Evolutionary conservation across 2,113 vertebrate genomes (phyloP).

Genomic region (Sylvicapra grimmia): DNA sequence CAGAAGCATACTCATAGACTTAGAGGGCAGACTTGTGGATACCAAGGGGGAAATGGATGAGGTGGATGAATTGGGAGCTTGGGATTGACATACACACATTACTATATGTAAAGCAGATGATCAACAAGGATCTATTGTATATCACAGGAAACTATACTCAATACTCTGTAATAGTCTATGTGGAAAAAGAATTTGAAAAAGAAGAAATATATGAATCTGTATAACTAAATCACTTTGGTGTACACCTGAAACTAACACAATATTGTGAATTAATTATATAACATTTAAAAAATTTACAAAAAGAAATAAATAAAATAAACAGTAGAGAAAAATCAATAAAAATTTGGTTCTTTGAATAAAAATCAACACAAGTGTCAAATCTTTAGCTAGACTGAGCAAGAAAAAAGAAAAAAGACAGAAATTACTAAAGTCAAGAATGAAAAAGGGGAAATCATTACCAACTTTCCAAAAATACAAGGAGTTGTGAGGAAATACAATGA

Average conservation of each 20-base stretch:
- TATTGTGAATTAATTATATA: not conserved
- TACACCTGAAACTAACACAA: not conserved
- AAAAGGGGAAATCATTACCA: not conserved
- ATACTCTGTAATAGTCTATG: not conserved
- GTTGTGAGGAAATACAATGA: not conserved
- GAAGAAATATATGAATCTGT: not conserved
- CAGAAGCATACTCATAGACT: not conserved
- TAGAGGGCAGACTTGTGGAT: not conserved
- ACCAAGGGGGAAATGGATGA: not conserved
- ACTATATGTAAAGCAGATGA: not conserved
- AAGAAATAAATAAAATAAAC: not conserved
- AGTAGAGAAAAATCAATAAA: not conserved
- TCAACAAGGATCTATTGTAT: not conserved
- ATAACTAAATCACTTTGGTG: not conserved
- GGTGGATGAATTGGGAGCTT: not conserved
- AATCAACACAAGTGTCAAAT: not conserved
- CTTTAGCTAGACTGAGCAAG: not conserved
- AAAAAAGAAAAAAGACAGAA: not conserved
- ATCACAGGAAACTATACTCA: not conserved
- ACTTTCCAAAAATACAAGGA: not conserved
- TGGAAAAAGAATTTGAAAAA: not conserved
- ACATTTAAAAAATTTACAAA: rapidly evolving
- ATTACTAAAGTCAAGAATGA: not conserved
- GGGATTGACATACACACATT: not conserved
- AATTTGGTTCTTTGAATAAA: not conserved